phyloP scores from a whole-genome alignment of 2,888 invertebrate genomes.

The Allacma fusca region DNA sequence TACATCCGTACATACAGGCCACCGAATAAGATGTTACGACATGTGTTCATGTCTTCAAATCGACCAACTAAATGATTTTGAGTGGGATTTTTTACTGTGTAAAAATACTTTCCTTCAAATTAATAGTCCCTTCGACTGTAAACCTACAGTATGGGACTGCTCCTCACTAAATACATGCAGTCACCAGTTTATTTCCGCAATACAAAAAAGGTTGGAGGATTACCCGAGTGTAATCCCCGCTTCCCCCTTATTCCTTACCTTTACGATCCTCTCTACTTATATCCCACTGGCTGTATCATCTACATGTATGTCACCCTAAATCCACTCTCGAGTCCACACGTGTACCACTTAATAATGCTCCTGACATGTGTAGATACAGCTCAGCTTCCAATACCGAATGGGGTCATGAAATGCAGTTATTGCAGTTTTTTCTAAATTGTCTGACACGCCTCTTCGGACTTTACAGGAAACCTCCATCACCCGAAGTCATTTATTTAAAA shows the following conservation, averaged over 20 bases:
- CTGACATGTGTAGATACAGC: no score
- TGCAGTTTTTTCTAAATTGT: no score
- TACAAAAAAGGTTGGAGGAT: neutral
- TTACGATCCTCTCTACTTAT: no score
- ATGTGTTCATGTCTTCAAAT: conserved; percentile 21
- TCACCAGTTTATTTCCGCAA: neutral
- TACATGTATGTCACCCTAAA: no score
- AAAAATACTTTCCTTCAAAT: conserved; percentile 22
- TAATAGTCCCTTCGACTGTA: neutral
- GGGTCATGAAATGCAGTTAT: neutral
- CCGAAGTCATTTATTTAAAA: conserved; percentile 91
- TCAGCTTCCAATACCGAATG: no score
- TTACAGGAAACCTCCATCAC: conserved; percentile 63
- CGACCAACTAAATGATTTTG: conserved; percentile 3
- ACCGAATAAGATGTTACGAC: conserved; percentile 5
- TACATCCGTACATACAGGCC: conserved; percentile 8
- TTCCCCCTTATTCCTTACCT: no score
- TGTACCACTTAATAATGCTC: neutral
- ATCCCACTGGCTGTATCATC: no score
- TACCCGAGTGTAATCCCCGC: neutral
- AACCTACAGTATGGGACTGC: no score
- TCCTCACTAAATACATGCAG: neutral
- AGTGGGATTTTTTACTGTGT: conserved; percentile 13
- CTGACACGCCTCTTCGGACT: neutral
- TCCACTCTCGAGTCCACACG: neutral